Conservation (phyloP, 2,113 vertebrate species). For the Sinocyclocheilus rhinocerous region DNA sequence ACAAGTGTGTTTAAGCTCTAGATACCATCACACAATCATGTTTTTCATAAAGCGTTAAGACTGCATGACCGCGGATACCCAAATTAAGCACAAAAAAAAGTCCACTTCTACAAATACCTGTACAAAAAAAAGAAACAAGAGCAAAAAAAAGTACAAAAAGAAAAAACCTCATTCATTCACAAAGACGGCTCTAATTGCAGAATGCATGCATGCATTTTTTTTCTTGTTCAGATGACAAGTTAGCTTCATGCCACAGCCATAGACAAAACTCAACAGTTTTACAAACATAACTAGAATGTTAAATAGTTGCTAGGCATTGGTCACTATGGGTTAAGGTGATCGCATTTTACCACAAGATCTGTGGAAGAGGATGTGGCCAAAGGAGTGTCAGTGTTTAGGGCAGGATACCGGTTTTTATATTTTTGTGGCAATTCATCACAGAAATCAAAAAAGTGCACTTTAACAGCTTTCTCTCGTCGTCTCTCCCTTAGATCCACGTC, state of each 20-base stretch:
- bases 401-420: not conserved
- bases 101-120: slow-evolving; percentile 73
- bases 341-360: slow-evolving; percentile 25
- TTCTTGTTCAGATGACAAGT: slow-evolving; percentile 71
- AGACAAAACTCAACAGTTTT: slow-evolving; percentile 69
- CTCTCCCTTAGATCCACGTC: not conserved
- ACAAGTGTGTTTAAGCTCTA: slow-evolving; percentile 75
- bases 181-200: slow-evolving; percentile 72
- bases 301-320: slow-evolving; percentile 68
- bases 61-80: slow-evolving; percentile 65
- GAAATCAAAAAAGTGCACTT: slow-evolving; percentile 38
- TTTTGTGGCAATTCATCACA: slow-evolving; percentile 30
- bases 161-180: slow-evolving; percentile 75
- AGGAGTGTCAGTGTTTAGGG: not conserved
- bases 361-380: slow-evolving; percentile 35
- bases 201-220: slow-evolving; percentile 72
- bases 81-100: slow-evolving; percentile 71
- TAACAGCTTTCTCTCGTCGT: not conserved
- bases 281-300: slow-evolving; percentile 75
- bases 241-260: slow-evolving; percentile 77
- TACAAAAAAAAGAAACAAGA: slow-evolving; percentile 67
- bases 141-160: slow-evolving; percentile 61
- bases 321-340: slow-evolving; percentile 63
- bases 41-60: slow-evolving; percentile 62
- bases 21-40: slow-evolving; percentile 69